Conservation (phyloP, 2,797 vertebrate species). For the Peromyscus attwateri region DNA sequence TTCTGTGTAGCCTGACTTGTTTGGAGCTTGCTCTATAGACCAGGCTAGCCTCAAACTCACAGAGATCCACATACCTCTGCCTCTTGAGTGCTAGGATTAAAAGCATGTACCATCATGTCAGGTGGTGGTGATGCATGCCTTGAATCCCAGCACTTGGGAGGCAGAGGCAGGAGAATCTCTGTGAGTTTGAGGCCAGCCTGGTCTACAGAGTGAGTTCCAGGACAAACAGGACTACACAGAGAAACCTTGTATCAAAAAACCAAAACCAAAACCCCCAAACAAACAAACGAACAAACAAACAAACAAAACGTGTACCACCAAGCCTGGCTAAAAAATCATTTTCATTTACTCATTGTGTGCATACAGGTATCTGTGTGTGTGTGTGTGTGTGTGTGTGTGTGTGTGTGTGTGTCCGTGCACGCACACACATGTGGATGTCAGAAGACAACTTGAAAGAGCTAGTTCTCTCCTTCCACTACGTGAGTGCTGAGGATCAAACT, state of each 20-base stretch:
- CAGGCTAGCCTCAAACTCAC: background rate
- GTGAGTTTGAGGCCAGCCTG: background rate
- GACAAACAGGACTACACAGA: background rate
- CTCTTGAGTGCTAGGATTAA: background rate
- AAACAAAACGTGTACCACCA: too few species aligned
- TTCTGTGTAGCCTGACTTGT: background rate
- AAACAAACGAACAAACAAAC: background rate
- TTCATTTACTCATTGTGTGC: background rate
- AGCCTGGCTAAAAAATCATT: background rate
- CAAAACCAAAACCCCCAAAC: background rate
- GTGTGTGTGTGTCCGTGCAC: too few species aligned
- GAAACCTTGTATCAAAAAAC: background rate
- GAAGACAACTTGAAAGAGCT: background rate
- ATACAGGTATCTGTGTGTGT: background rate
- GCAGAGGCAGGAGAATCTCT: background rate
- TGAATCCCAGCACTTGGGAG: background rate
- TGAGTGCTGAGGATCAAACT: background rate
- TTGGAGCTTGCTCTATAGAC: background rate
- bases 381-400: too few species aligned
- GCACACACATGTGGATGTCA: background rate
- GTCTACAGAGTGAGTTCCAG: background rate
- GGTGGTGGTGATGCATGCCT: background rate
- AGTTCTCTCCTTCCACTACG: background rate
- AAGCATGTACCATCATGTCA: background rate
- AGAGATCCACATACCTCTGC: background rate